Conservation (phyloP, 2,888 invertebrate species). For the Malthinus flaveolus region DNA sequence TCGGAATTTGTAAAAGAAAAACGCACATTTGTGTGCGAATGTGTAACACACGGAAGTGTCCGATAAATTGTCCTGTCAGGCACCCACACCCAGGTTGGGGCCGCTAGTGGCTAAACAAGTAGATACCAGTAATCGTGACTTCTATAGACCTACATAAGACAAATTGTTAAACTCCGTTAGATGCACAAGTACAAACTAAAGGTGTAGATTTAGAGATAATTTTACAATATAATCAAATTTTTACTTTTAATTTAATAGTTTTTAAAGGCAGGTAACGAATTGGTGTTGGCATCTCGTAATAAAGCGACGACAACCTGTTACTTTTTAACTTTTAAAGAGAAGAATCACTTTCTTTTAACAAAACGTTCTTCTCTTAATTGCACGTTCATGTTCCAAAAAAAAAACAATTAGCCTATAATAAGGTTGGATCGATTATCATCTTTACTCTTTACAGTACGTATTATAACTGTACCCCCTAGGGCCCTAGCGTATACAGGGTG, state of each 20-base stretch:
- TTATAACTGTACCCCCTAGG: too few species aligned
- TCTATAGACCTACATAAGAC: constrained; percentile 46
- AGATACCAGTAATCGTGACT: constrained; percentile 43
- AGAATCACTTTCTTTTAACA: too few species aligned
- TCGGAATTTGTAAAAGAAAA: constrained; percentile 10
- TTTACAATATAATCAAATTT: constrained; percentile 15
- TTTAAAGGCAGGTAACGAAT: too few species aligned
- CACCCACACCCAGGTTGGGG: constrained; percentile 46
- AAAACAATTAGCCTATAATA: too few species aligned
- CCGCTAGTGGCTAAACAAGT: constrained; percentile 38
- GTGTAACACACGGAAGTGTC: constrained; percentile 48
- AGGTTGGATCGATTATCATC: too few species aligned
- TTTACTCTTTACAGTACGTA: too few species aligned
- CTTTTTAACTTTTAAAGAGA: too few species aligned
- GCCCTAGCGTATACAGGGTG: too few species aligned
- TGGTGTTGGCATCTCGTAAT: too few species aligned
- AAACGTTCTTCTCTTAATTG: too few species aligned
- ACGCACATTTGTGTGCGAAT: constrained; percentile 26
- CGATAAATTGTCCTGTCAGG: constrained; percentile 48
- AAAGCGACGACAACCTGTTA: too few species aligned
- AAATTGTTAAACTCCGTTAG: constrained; percentile 45
- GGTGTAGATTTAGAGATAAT: constrained; percentile 43
- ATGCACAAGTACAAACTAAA: constrained; percentile 38
- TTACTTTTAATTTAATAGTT: background rate
- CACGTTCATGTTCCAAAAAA: too few species aligned